Conservation (phyloP, 2,797 vertebrate species). For the Centropyge bicolor region DNA sequence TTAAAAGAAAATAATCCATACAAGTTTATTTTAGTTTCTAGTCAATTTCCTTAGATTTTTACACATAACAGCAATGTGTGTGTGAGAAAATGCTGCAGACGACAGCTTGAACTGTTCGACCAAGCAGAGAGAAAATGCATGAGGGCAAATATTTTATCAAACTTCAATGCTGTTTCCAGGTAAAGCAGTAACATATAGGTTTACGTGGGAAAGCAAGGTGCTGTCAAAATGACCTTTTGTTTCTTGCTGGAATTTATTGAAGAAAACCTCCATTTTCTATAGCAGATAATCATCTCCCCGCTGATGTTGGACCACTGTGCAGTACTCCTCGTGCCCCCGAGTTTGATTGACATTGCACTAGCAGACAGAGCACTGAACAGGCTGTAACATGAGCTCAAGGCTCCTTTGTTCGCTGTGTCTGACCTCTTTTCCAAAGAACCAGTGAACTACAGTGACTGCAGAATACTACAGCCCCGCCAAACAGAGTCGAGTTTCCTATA, state of each 20-base stretch:
- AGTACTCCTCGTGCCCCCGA: slow-evolving; percentile 33
- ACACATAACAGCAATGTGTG: neutral
- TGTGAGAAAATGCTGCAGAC: neutral
- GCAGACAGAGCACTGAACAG: slow-evolving; percentile 71
- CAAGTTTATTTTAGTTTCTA: neutral
- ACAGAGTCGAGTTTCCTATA: slow-evolving; percentile 58
- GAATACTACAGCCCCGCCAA: slow-evolving; percentile 34
- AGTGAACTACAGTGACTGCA: slow-evolving; percentile 61
- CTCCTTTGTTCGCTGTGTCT: slow-evolving; percentile 75
- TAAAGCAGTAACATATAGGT: neutral
- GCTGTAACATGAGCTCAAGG: slow-evolving; percentile 79
- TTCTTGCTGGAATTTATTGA: slow-evolving; percentile 13
- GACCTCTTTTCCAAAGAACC: slow-evolving; percentile 77
- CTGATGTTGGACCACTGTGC: slow-evolving; percentile 26
- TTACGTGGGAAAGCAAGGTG: neutral
- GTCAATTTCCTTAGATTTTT: neutral
- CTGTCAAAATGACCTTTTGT: neutral
- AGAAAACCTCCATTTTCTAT: slow-evolving; percentile 18
- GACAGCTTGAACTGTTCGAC: neutral
- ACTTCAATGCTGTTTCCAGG: neutral
- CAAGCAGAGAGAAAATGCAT: neutral
- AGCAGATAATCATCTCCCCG: slow-evolving; percentile 12
- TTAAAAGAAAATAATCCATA: neutral
- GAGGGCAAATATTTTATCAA: neutral
- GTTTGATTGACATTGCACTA: slow-evolving; percentile 70